phyloP scores from a whole-genome alignment of 1,140 invertebrate species.

The Macrotrachela quadricornifera region DNA sequence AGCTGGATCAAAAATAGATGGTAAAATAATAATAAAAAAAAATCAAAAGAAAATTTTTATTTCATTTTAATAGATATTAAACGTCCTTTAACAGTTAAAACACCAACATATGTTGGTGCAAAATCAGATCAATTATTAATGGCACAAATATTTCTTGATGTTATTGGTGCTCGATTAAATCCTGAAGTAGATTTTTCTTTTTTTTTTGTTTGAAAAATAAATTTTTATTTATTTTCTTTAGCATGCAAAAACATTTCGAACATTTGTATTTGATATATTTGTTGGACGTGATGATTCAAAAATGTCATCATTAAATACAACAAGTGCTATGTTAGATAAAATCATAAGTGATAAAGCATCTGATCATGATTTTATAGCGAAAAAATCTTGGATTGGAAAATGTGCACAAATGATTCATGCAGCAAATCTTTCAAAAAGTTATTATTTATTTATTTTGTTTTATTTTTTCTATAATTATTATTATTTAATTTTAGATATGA shows the following conservation, averaged over 20 bases:
- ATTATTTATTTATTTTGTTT: not conserved
- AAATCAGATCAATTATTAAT: no score
- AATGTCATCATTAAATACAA: not conserved
- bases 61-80: no score
- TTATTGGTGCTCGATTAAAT: not conserved
- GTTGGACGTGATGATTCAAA: slow-evolving; percentile 4
- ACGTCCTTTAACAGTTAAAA: no score
- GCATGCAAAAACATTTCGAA: slow-evolving; percentile 5
- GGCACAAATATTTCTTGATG: no score
- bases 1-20: slow-evolving; percentile 16
- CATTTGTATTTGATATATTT: slow-evolving; percentile 3
- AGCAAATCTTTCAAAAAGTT: slow-evolving; percentile 19
- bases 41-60: no score
- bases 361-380: slow-evolving; percentile 16
- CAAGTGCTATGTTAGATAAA: not conserved
- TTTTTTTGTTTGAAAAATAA: not conserved
- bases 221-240: not conserved
- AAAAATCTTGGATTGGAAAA: slow-evolving; percentile 24
- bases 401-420: slow-evolving; percentile 22
- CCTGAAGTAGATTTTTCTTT: not conserved
- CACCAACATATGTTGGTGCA: no score
- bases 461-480: not conserved
- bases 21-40: no score
- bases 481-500: slow-evolving; percentile 16
- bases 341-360: slow-evolving; percentile 17